These are phyloP conservation scores for Halcyon senegalensis DNA, from an alignment of 2,113 vertebrate species.

Conservation along the genomic window DNA sequence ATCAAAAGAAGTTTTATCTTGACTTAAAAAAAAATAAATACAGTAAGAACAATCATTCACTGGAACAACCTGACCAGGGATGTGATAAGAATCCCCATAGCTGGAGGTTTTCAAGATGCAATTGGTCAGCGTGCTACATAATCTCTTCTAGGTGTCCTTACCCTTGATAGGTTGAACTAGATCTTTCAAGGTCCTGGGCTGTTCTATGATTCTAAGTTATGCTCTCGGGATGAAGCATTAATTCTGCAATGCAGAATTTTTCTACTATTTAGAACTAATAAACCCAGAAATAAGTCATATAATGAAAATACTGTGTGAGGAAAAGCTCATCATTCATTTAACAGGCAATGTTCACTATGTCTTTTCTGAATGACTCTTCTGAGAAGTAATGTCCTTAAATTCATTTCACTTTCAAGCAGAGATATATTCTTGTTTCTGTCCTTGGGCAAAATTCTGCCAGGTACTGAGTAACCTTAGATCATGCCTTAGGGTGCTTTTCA, in stretches of 20 bases:
- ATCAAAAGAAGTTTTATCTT: neutral
- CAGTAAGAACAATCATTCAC: neutral
- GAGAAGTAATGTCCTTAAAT: neutral
- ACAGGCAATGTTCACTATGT: neutral
- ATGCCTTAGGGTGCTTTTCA: neutral
- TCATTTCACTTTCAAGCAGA: neutral
- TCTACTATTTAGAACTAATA: neutral
- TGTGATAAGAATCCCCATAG: neutral
- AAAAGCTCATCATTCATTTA: neutral
- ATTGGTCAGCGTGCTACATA: neutral
- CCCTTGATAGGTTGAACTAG: neutral
- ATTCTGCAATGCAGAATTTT: neutral
- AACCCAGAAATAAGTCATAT: neutral
- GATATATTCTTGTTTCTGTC: neutral
- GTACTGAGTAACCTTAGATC: neutral
- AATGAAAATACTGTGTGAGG: neutral
- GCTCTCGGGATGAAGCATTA: neutral
- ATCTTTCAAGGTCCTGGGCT: neutral
- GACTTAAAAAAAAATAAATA: neutral
- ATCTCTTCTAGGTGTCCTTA: neutral
- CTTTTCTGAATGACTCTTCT: neutral
- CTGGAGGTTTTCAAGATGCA: rapidly evolving
- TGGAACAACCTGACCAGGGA: neutral
- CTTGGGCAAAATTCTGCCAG: neutral
- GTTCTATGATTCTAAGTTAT: neutral